These are phyloP conservation scores for Gobionotothen gibberifrons DNA, from an alignment of 2,797 vertebrate species.

Conservation along the genomic window DNA sequence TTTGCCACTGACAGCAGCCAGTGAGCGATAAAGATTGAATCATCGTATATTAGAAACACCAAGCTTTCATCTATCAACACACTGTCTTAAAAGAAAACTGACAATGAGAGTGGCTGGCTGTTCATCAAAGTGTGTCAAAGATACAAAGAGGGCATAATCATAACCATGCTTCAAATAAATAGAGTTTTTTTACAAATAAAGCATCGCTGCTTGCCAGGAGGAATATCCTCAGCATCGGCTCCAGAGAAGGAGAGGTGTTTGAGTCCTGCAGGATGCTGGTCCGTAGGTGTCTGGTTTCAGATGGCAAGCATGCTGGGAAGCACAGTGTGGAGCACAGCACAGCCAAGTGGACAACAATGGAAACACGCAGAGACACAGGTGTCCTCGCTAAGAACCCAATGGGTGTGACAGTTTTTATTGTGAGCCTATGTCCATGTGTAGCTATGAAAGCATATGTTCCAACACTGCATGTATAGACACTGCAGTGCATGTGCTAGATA, in stretches of 20 bases:
- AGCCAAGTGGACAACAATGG: conserved; percentile 83
- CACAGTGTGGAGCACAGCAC: conserved; percentile 85
- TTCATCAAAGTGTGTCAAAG: conserved; percentile 36
- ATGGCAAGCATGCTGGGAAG: conserved; percentile 75
- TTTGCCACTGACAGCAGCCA: conserved; percentile 71
- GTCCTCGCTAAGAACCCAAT: conserved; percentile 52
- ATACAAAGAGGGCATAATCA: conserved; percentile 25
- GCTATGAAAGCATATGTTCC: conserved; percentile 24
- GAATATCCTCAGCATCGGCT: conserved; percentile 66
- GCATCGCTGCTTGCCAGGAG: conserved; percentile 40
- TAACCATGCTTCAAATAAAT: conserved; percentile 30
- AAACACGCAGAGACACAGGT: conserved; percentile 79
- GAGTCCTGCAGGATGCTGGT: conserved; percentile 69
- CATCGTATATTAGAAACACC: conserved; percentile 66
- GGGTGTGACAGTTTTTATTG: conserved; percentile 51
- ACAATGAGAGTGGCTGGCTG: conserved; percentile 30
- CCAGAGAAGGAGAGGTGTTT: conserved; percentile 59
- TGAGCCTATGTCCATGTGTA: conserved; percentile 28
- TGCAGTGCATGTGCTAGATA: background rate
- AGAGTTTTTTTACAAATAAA: background rate
- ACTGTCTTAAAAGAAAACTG: conserved; percentile 40
- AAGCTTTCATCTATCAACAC: conserved; percentile 53
- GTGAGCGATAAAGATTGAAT: conserved; percentile 75
- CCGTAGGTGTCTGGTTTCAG: conserved; percentile 80
- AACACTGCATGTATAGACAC: background rate